Evolutionary conservation across 2,797 vertebrate genomes (phyloP).

Genomic region (Hyperoplus lanceolatus): DNA sequence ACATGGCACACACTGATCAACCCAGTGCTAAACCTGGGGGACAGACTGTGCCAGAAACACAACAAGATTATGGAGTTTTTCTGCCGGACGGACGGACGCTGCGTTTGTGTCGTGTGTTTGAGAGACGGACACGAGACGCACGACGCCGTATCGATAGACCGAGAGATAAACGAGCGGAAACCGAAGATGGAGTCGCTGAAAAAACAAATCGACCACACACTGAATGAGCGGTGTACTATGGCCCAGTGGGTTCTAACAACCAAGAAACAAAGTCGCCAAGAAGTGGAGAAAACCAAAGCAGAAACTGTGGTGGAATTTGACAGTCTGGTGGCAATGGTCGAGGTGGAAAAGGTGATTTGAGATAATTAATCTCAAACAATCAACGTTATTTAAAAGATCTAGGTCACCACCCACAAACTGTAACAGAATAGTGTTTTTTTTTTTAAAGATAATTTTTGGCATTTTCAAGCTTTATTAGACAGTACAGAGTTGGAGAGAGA

Average conservation of each 20-base stretch:
- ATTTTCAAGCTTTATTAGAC: too few relatives aligned
- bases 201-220: background rate
- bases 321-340: slow-evolving; percentile 1
- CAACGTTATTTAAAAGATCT: too few relatives aligned
- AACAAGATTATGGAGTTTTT: slow-evolving; percentile 22
- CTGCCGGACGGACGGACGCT: slow-evolving; percentile 24
- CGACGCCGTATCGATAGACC: background rate
- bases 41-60: slow-evolving; percentile 33
- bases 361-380: too few relatives aligned
- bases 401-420: too few relatives aligned
- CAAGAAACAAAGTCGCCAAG: background rate
- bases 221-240: background rate
- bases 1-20: slow-evolving; percentile 34
- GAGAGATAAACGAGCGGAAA: slow-evolving; percentile 13
- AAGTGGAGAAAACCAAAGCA: slow-evolving; percentile 1
- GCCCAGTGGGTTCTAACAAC: background rate
- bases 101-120: background rate
- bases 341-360: background rate
- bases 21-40: background rate
- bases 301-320: background rate
- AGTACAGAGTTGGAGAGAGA: too few relatives aligned
- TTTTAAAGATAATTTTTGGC: too few relatives aligned
- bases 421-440: too few relatives aligned
- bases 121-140: slow-evolving; percentile 10
- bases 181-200: background rate